phyloP scores from a whole-genome alignment of 2,113 vertebrate species.

The Otus sunia region DNA sequence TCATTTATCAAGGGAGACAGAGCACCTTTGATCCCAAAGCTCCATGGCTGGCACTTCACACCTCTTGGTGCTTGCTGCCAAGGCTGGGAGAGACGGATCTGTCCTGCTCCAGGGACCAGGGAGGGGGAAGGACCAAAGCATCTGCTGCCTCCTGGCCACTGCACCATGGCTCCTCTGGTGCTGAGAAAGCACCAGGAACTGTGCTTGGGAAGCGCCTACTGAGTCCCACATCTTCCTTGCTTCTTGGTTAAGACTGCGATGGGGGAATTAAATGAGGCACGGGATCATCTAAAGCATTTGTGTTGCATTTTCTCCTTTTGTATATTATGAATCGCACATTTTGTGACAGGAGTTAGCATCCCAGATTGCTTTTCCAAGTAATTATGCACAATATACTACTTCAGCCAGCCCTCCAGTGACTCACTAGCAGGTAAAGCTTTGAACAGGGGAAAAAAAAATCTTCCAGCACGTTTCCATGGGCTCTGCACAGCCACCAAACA shows the following conservation, averaged over 20 bases:
- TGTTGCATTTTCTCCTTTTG: neutral
- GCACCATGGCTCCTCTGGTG: neutral
- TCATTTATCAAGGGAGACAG: neutral
- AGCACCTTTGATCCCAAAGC: neutral
- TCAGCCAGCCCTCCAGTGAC: neutral
- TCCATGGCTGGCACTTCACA: fast-evolving
- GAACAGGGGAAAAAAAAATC: neutral
- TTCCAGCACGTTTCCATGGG: neutral
- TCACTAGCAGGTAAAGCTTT: slow-evolving; percentile 34
- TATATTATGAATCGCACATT: neutral
- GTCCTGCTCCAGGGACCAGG: neutral
- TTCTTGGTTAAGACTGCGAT: neutral
- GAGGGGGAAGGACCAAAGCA: neutral
- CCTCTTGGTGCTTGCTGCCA: neutral
- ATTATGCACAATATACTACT: neutral
- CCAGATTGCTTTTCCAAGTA: neutral
- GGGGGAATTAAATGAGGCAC: neutral
- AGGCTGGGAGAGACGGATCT: neutral
- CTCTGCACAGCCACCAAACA: neutral
- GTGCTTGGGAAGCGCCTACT: fast-evolving
- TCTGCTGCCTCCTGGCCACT: neutral
- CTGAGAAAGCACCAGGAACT: neutral
- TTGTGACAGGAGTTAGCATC: neutral
- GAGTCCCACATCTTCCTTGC: neutral
- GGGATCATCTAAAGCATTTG: neutral